phyloP scores from a whole-genome alignment of 2,113 vertebrate species.

The Edolisoma coerulescens region DNA sequence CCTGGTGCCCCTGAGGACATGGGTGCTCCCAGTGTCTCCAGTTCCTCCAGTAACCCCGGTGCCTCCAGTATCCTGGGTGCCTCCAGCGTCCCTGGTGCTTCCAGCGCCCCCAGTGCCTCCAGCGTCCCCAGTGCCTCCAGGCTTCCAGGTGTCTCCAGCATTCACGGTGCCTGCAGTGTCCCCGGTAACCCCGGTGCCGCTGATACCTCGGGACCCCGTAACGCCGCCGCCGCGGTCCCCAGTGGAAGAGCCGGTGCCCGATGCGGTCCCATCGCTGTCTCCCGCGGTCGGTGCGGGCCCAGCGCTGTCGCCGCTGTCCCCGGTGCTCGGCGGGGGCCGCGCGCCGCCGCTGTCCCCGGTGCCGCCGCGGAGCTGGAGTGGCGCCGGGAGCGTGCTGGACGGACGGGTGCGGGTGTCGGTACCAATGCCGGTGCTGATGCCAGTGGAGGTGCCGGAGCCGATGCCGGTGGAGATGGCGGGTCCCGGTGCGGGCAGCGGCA shows the following conservation, averaged over 20 bases:
- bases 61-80: neutral
- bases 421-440: slow-evolving; percentile 26
- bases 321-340: neutral
- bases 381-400: neutral
- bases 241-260: neutral
- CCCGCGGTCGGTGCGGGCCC: neutral
- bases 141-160: neutral
- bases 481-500: too few relatives aligned
- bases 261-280: neutral
- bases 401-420: neutral
- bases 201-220: slow-evolving; percentile 46
- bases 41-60: neutral
- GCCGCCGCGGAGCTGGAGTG: slow-evolving; percentile 34
- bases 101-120: too few relatives aligned
- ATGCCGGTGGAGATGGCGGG: neutral
- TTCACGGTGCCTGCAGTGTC: neutral
- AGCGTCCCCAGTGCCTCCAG: neutral
- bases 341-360: neutral
- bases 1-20: neutral
- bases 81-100: neutral
- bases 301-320: neutral
- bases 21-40: neutral
- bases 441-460: neutral
- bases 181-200: neutral
- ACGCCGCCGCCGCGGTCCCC: neutral